Conservation (phyloP, 2,888 invertebrate genomes). For the Apamea epomidion region DNA sequence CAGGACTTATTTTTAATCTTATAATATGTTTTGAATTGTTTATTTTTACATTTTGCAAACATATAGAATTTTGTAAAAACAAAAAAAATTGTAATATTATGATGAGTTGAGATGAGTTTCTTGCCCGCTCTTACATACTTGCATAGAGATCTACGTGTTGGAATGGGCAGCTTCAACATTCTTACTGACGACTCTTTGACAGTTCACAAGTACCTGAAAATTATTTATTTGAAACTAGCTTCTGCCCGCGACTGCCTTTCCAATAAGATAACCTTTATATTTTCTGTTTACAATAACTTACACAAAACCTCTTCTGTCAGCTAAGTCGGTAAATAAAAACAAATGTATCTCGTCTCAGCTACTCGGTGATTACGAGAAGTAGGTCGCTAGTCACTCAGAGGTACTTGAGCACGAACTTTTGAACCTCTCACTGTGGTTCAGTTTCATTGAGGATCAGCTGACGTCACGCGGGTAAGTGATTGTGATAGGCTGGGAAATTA, state of each 20-base stretch:
- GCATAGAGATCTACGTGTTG: too few species aligned
- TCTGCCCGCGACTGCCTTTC: background rate
- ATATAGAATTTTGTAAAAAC: too few species aligned
- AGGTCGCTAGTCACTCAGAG: slow-evolving; percentile 45
- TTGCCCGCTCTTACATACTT: too few species aligned
- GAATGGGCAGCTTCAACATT: too few species aligned
- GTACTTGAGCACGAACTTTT: slow-evolving; percentile 37
- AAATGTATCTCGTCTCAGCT: slow-evolving; percentile 1
- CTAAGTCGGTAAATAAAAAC: background rate
- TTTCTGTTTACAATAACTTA: background rate
- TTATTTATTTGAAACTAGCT: background rate
- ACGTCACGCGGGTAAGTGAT: slow-evolving; percentile 14
- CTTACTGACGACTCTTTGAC: too few species aligned
- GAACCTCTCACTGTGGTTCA: slow-evolving; percentile 32
- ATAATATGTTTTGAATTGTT: too few species aligned
- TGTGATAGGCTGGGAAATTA: background rate
- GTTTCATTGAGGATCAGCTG: slow-evolving; percentile 25
- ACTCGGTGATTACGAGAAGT: slow-evolving; percentile 28
- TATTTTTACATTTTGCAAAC: too few species aligned
- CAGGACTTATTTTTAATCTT: background rate
- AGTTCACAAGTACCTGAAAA: too few species aligned
- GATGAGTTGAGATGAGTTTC: too few species aligned
- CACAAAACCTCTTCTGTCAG: background rate
- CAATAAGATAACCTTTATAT: background rate
- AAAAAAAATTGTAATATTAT: too few species aligned